Base-by-base conservation (phyloP, 1,140 invertebrate species). In the Hyles euphorbiae region DNA sequence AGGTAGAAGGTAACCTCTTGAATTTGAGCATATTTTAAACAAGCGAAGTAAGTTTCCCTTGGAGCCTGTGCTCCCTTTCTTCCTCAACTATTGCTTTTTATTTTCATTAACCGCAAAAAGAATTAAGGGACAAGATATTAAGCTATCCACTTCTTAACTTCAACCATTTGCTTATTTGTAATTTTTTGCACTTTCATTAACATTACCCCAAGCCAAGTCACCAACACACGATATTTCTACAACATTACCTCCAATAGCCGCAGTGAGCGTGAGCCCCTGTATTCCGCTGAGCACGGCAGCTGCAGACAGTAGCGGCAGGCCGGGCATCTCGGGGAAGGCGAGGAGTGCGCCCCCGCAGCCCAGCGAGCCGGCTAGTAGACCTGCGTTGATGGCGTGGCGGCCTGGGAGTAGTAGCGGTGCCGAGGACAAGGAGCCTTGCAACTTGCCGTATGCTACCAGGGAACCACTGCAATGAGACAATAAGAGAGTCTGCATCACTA, bases 401-500 rank as follows among this genome's bases (percentile, higher is more conserved):
- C 95, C 96, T n/a, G 96, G 96, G 44, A 97, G 87, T 10, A 97
- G 80, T 1, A 97, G 83, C 2, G 96, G 95, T 11, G 94, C 91
- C 5, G 95, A 97, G 52, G 92, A 94, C 33, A 98, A 85, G 6
- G 95, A 47, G 10, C 96, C 95, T 89, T 97, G 96, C 5, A 98
- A 91, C 90, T 98, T 98, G 58, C 96, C 96, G 87, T 97, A 98
- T n/a, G 96, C 96, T 46, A 98, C 92, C 45, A 98, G 86, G 0
- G 95, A 96, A 2, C 96, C 96, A 71, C 95, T 96, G 78, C 6
- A 86, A 85, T 36, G 36, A 46, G 10, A 36, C 44, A 36, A 36
- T 56, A 32, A 22, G 22, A 22, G 22, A 22, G 22, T 0, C 22
- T 22, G 22, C 22, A 22, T 22, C 22, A 22, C 0, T 1, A 22